phyloP scores from a whole-genome alignment of 2,113 vertebrate genomes.

The Ardeotis arabs region DNA sequence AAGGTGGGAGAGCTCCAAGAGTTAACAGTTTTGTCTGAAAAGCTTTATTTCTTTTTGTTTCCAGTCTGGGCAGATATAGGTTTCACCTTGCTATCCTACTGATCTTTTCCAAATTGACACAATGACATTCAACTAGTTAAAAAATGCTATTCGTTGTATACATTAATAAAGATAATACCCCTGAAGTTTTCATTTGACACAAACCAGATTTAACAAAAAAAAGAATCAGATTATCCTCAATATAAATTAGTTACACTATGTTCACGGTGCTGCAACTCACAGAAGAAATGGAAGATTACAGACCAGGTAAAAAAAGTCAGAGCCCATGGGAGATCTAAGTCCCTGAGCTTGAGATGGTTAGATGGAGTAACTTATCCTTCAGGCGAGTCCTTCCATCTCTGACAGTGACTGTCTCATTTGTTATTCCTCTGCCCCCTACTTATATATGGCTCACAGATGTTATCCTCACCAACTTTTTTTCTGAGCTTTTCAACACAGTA shows the following conservation, averaged over 20 bases:
- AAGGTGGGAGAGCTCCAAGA: not conserved
- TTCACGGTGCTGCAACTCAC: not conserved
- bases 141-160: not conserved
- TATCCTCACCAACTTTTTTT: not conserved
- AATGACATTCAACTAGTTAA: constrained; percentile 6
- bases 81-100: not conserved
- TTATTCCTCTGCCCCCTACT: not conserved
- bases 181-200: not conserved
- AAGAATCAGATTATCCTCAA: not conserved
- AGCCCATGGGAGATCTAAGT: not conserved
- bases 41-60: not conserved
- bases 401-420: not conserved
- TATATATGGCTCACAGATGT: not conserved
- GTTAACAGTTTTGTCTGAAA: not conserved
- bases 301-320: not conserved
- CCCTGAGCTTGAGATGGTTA: not conserved
- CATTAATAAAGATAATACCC: not conserved
- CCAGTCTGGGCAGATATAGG: not conserved
- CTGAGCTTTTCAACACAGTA: not conserved
- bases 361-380: not conserved
- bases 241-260: not conserved
- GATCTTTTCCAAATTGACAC: constrained; percentile 7
- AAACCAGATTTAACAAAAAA: constrained; percentile 3
- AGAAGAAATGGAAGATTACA: not conserved
- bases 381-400: not conserved